Conservation (phyloP, 2,888 invertebrate genomes). For the Monochamus alternatus region DNA sequence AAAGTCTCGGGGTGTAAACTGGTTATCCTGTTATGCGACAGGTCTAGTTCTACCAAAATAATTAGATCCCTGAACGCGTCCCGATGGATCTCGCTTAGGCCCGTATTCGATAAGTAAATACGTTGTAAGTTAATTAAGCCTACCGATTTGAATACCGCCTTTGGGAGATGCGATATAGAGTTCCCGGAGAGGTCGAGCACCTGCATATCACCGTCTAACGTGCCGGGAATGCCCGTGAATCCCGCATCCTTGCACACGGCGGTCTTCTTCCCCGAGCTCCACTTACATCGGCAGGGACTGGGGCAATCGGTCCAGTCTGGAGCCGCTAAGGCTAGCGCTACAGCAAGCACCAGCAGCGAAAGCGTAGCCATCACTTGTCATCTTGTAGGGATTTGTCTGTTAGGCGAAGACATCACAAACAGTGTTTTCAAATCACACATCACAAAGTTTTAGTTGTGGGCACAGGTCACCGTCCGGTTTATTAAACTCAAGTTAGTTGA, state of each 20-base stretch:
- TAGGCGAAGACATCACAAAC: conserved; percentile 51
- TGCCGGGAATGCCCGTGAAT: conserved; percentile 83
- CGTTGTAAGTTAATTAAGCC: conserved; percentile 89
- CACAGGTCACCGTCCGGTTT: conserved; percentile 13
- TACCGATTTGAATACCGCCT: conserved; percentile 85
- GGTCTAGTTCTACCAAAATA: conserved; percentile 89
- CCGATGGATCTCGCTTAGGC: conserved; percentile 83
- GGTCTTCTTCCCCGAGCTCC: conserved; percentile 93
- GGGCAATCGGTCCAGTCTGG: conserved; percentile 93
- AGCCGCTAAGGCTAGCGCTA: conserved; percentile 72
- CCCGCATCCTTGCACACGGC: conserved; percentile 89
- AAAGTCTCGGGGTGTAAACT: conserved; percentile 86
- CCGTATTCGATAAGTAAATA: conserved; percentile 84
- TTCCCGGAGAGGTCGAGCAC: conserved; percentile 90
- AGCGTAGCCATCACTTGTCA: conserved; percentile 68
- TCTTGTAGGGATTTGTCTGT: conserved; percentile 58
- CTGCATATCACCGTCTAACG: conserved; percentile 84
- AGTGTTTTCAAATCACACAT: conserved; percentile 25
- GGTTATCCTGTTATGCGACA: conserved; percentile 86
- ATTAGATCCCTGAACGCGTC: conserved; percentile 91
- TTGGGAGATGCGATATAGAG: conserved; percentile 81
- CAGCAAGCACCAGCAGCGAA: conserved; percentile 66
- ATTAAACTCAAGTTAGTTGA: not conserved
- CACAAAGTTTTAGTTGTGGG: conserved; percentile 9
- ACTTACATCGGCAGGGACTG: conserved; percentile 90